phyloP scores from a whole-genome alignment of 2,113 vertebrate genomes.

The Actenoides lindsayi region DNA sequence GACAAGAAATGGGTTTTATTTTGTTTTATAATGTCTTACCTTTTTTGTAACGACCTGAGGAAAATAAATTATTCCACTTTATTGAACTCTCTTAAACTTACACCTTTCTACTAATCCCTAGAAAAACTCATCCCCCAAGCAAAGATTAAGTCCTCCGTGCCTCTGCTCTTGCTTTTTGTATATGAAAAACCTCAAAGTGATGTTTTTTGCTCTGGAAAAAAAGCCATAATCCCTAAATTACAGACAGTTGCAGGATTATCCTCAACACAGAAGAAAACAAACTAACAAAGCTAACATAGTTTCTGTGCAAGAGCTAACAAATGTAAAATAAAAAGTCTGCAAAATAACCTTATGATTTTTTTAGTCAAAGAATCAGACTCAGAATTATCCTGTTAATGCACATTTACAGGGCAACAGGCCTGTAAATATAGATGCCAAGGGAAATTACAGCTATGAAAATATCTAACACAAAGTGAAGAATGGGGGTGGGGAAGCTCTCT shows the following conservation, averaged over 20 bases:
- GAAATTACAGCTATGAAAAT: not conserved
- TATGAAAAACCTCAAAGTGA: not conserved
- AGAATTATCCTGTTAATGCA: not conserved
- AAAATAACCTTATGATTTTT: not conserved
- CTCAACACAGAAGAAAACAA: not conserved
- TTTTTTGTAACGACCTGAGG: not conserved
- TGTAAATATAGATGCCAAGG: not conserved
- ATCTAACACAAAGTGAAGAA: not conserved
- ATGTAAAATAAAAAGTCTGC: not conserved
- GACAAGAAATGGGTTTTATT: not conserved
- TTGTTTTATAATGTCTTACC: not conserved
- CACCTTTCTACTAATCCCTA: not conserved
- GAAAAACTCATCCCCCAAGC: not conserved
- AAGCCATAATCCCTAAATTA: not conserved
- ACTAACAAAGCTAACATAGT: not conserved
- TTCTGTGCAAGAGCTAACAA: not conserved
- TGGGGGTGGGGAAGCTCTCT: not conserved
- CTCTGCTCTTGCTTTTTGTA: not conserved
- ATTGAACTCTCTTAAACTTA: not conserved
- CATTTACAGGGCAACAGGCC: not conserved
- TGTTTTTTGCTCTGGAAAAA: not conserved
- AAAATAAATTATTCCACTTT: not conserved
- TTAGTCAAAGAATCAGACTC: not conserved
- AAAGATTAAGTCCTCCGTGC: not conserved
- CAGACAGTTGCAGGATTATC: not conserved